phyloP scores from a whole-genome alignment of 2,888 invertebrate species.

The Drosophila nr. perissopoda region DNA sequence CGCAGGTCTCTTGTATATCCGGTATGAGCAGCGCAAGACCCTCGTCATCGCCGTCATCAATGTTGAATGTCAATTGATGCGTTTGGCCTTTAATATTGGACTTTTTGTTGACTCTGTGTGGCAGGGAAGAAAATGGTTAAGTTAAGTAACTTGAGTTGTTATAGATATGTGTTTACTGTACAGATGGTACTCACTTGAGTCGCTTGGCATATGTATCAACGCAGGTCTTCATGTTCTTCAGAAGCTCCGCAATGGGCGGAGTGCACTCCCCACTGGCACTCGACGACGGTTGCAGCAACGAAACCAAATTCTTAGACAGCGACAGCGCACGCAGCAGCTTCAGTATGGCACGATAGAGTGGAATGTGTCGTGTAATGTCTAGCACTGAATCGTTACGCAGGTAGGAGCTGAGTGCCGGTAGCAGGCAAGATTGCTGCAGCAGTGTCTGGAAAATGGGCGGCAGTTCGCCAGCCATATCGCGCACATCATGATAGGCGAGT shows the following conservation, averaged over 20 bases:
- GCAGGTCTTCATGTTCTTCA: constrained; percentile 94
- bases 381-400: constrained; percentile 97
- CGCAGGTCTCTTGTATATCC: constrained; percentile 90
- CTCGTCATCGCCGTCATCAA: constrained; percentile 93
- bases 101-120: constrained; percentile 88
- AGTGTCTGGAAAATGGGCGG: constrained; percentile 91
- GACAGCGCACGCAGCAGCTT: constrained; percentile 92
- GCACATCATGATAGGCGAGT: constrained; percentile 84
- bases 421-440: constrained; percentile 92
- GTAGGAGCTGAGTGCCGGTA: constrained; percentile 95
- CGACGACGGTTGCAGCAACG: constrained; percentile 87
- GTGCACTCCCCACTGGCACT: constrained; percentile 83
- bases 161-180: neutral
- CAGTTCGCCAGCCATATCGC: constrained; percentile 85
- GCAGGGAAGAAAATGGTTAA: neutral
- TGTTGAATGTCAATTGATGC: constrained; percentile 83
- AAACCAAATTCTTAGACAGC: constrained; percentile 87
- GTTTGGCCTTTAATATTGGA: constrained; percentile 85
- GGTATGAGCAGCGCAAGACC: constrained; percentile 95
- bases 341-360: constrained; percentile 94
- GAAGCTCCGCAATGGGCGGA: constrained; percentile 90
- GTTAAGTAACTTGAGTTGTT: neutral
- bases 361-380: constrained; percentile 98
- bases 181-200: constrained; percentile 87
- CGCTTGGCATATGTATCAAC: constrained; percentile 96